phyloP scores from a whole-genome alignment of 2,113 vertebrate genomes.

The Aspiorhynchus laticeps region DNA sequence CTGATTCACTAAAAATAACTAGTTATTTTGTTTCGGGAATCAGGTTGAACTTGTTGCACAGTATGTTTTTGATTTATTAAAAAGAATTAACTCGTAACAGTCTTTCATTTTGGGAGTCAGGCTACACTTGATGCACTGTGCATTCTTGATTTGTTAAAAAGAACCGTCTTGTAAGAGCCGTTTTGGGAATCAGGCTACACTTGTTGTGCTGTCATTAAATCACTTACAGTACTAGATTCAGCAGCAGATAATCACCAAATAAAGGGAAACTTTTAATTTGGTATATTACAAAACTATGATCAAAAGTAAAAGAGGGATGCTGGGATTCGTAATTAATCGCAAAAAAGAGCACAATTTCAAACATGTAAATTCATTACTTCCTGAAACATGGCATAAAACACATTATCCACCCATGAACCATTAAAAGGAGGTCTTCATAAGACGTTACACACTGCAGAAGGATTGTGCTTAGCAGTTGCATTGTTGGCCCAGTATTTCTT shows the following conservation, averaged over 20 bases:
- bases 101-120: too few relatives aligned
- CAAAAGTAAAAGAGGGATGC: not conserved
- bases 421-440: constrained; percentile 55
- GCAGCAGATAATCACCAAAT: not conserved
- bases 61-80: not conserved
- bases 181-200: not conserved
- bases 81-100: too few relatives aligned
- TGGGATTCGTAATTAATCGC: not conserved
- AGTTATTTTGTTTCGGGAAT: not conserved
- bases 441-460: constrained; percentile 71
- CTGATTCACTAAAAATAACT: not conserved
- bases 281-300: not conserved
- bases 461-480: constrained; percentile 61
- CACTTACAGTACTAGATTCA: not conserved
- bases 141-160: not conserved
- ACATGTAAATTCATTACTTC: not conserved
- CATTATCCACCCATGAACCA: not conserved
- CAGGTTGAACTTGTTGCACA: not conserved
- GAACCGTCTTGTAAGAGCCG: not conserved
- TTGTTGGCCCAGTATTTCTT: constrained; percentile 53
- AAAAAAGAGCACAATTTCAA: not conserved
- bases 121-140: not conserved
- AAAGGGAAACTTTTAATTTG: not conserved
- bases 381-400: not conserved
- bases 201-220: not conserved